Evolutionary conservation across 2,888 invertebrate species (phyloP).

Genomic region (Ectropis crepuscularia): DNA sequence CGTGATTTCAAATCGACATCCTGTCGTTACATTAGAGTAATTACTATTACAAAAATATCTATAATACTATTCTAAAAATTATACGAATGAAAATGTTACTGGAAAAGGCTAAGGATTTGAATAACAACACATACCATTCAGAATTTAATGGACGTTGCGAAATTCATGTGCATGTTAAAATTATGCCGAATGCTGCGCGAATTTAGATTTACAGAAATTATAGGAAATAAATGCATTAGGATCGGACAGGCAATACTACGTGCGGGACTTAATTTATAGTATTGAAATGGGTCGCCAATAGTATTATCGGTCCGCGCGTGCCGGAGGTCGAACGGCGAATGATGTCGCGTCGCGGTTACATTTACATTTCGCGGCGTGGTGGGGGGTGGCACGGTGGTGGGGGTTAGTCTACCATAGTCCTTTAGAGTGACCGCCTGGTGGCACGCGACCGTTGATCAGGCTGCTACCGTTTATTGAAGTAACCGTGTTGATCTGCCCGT

Average conservation of each 20-base stretch:
- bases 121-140: constrained; percentile 80
- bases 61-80: constrained; percentile 80
- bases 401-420: constrained; percentile 86
- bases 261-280: background rate
- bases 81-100: constrained; percentile 75
- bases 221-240: constrained; percentile 70
- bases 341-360: constrained; percentile 43
- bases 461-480: constrained; percentile 76
- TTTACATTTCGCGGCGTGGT: constrained; percentile 42
- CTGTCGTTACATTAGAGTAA: constrained; percentile 70
- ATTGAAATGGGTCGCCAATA: constrained; percentile 33
- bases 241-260: constrained; percentile 46
- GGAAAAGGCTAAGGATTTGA: constrained; percentile 81
- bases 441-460: constrained; percentile 83
- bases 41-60: constrained; percentile 84
- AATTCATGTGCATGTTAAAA: constrained; percentile 41
- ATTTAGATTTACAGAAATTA: constrained; percentile 59
- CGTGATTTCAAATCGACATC: constrained; percentile 56
- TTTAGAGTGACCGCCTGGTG: constrained; percentile 88
- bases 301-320: constrained; percentile 47
- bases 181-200: constrained; percentile 59
- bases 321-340: constrained; percentile 40
- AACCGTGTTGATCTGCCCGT: constrained; percentile 84
- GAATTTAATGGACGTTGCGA: constrained; percentile 62
- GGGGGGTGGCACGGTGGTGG: constrained; percentile 44